phyloP scores from a whole-genome alignment of 1,140 invertebrate species.

The Brachionus calyciflorus region DNA sequence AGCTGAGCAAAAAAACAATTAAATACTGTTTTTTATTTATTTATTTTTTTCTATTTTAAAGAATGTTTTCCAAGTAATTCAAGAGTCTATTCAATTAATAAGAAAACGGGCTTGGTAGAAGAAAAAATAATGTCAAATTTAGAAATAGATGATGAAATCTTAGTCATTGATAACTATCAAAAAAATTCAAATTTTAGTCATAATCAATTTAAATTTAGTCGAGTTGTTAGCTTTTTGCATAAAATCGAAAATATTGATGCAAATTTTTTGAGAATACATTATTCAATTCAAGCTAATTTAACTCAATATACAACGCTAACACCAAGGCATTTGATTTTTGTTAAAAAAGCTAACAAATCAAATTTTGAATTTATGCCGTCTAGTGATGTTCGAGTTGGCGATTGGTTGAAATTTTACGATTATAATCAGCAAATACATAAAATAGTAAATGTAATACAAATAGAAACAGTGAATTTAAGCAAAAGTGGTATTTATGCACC shows the following conservation, averaged over 20 bases:
- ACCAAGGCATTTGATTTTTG: slow-evolving; percentile 74
- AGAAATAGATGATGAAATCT: slow-evolving; percentile 10
- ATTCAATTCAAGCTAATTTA: background rate
- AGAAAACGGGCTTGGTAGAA: background rate
- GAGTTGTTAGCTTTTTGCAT: slow-evolving; percentile 42
- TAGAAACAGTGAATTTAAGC: slow-evolving; percentile 60
- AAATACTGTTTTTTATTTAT: background rate
- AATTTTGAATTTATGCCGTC: slow-evolving; percentile 46
- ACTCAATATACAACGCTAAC: slow-evolving; percentile 70
- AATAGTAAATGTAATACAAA: slow-evolving; percentile 67
- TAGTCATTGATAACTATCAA: background rate
- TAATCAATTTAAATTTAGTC: slow-evolving; percentile 29
- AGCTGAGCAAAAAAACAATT: too few relatives aligned
- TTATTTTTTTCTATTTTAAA: background rate
- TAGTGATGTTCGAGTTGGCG: slow-evolving; percentile 56
- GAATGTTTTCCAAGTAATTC: slow-evolving; percentile 38
- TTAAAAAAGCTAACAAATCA: slow-evolving; percentile 21
- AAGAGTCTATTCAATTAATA: slow-evolving; percentile 13
- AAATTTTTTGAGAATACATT: slow-evolving; percentile 5
- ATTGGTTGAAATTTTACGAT: slow-evolving; percentile 52
- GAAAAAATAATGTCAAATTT: background rate
- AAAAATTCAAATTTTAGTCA: background rate
- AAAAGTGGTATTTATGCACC: slow-evolving; percentile 79
- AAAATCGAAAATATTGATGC: background rate
- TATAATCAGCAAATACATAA: background rate